Evolutionary conservation across 2,797 vertebrate genomes (phyloP), one percentile per base, ranked within the genome.

Genomic region (Rhadinocentrus ornatus): DNA sequence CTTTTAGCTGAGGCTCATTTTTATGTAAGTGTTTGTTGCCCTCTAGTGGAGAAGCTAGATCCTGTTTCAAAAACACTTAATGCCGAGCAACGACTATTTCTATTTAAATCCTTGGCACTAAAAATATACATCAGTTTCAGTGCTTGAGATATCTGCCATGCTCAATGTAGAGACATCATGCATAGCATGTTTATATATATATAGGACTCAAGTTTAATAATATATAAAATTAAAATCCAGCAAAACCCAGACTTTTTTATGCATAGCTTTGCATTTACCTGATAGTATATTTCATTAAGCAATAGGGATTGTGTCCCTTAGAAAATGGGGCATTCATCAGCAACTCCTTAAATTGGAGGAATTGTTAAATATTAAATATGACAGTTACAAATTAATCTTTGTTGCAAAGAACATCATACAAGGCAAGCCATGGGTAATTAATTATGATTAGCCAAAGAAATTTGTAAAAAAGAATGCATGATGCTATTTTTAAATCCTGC

Each of bases 21-120:
- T 66, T 68, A 63, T 61, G n/a, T 41, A 4, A 52, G 65, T 46
- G n/a, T 71, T 20, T 80, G 77, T 75, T 76, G 80, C 81, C 86
- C 86, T 69, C 87, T 88, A 60, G 81, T 74, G 88, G 78, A 27
- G 20, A 62, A 37, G 1, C 48, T 46, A 2, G 50, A 44, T 18
- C 15, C 16, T 39, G 26, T 9, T 44, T 44, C 16, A 44, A 44
- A 44, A 20, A 20, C 16, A 20, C 11, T 12, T 37, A 0, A 18
- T 7, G 18, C 16, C 2, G 5, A 44, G 41, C 4, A 44, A 44
- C 3, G 41, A 6, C 4, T 18, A 44, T 6, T 18, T 44, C 16
- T 44, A 41, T 41, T 41, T 18, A 41, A 41, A 20, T 44, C 18
- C 16, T 44, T 44, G 39, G 11, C 11, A 13, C 11, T 37, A 37